phyloP scores from a whole-genome alignment of 2,113 vertebrate species.

The Podarcis muralis region DNA sequence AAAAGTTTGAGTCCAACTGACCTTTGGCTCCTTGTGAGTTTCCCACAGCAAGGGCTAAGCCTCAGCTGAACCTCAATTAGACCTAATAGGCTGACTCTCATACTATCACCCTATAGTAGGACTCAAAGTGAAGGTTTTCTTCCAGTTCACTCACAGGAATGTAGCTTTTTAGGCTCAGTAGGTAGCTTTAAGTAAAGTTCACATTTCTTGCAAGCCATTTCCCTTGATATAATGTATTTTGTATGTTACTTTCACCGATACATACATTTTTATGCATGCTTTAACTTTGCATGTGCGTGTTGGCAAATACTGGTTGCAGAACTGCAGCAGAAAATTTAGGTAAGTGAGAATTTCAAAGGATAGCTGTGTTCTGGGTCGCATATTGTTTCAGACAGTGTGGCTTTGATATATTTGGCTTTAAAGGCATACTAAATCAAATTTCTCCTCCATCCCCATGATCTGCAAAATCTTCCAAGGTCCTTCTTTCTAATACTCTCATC shows the following conservation, averaged over 20 bases:
- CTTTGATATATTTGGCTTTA: too few relatives aligned
- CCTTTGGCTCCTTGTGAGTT: background rate
- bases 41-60: background rate
- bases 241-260: too few relatives aligned
- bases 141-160: background rate
- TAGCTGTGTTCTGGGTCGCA: too few relatives aligned
- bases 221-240: too few relatives aligned
- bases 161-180: background rate
- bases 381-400: too few relatives aligned
- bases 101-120: background rate
- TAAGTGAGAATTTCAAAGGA: too few relatives aligned
- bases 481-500: background rate
- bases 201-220: too few relatives aligned
- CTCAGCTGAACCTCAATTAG: background rate
- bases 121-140: background rate
- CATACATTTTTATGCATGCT: too few relatives aligned
- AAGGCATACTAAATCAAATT: too few relatives aligned
- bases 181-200: background rate
- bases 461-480: background rate
- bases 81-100: background rate
- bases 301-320: too few relatives aligned
- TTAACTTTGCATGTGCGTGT: too few relatives aligned
- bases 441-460: background rate
- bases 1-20: fast-evolving
- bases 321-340: too few relatives aligned